Conservation (phyloP, 2,888 invertebrate species). For the Pocota personata region DNA sequence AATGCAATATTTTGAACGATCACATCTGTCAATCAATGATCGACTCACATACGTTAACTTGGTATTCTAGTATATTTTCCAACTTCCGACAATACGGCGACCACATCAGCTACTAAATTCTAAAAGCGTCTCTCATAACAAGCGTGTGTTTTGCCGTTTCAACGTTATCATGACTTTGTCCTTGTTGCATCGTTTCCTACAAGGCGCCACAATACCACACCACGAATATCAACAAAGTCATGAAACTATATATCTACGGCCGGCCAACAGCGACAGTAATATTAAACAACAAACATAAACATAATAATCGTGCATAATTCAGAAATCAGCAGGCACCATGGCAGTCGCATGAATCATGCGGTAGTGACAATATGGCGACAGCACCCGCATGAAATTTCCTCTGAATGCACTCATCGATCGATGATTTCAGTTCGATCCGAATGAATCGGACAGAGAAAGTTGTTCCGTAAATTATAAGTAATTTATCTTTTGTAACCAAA, state of each 20-base stretch:
- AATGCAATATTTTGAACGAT: not conserved
- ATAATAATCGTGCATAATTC: conserved; percentile 42
- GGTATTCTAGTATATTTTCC: not conserved
- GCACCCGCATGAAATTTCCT: conserved; percentile 8
- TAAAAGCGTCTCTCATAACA: conserved; percentile 21
- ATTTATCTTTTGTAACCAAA: conserved; percentile 13
- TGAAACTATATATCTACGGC: conserved; percentile 23
- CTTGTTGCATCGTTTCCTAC: conserved; percentile 49
- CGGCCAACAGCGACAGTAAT: not conserved
- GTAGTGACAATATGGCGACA: not conserved
- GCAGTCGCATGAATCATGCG: conserved; percentile 10
- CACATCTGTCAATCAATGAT: not conserved
- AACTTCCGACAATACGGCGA: conserved; percentile 7
- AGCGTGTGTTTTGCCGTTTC: not conserved
- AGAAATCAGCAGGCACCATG: not conserved
- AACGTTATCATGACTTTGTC: conserved; percentile 27
- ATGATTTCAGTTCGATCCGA: conserved; percentile 32
- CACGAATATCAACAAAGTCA: conserved; percentile 26
- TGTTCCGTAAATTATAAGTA: conserved; percentile 43
- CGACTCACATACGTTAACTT: not conserved
- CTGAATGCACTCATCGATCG: conserved; percentile 46
- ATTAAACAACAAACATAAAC: conserved; percentile 26
- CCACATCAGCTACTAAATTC: conserved; percentile 26
- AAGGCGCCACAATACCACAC: conserved; percentile 38
- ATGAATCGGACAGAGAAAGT: conserved; percentile 51